Evolutionary conservation across 2,888 invertebrate species (phyloP).

Genomic region (Parnassius smintheus): DNA sequence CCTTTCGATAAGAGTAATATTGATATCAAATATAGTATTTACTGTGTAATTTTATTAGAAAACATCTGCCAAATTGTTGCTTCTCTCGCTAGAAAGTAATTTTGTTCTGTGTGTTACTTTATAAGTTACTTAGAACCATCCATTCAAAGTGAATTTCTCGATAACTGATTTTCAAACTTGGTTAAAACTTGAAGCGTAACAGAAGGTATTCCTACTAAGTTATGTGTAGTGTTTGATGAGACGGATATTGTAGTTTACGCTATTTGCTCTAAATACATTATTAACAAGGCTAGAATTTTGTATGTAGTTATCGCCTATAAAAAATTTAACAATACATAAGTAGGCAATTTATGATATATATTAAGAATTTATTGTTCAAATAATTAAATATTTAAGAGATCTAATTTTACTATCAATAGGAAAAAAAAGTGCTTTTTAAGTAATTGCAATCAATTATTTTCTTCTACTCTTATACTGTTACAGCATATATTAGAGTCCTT

Average conservation of each 20-base stretch:
- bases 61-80: background rate
- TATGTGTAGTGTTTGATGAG: slow-evolving; percentile 12
- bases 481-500: no score
- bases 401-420: no score
- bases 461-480: background rate
- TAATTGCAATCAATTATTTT: no score
- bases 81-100: no score
- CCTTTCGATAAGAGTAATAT: no score
- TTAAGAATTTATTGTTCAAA: no score
- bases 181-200: slow-evolving; percentile 12
- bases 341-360: no score
- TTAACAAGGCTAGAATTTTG: background rate
- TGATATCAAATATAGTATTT: no score
- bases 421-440: no score
- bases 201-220: slow-evolving; percentile 18
- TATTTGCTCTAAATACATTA: background rate
- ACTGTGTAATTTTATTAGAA: background rate
- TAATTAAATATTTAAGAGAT: no score
- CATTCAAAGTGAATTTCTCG: slow-evolving; percentile 24
- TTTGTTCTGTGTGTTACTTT: background rate
- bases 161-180: slow-evolving; percentile 25
- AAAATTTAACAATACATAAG: no score
- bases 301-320: slow-evolving; percentile 30
- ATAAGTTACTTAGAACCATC: slow-evolving; percentile 3
- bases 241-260: slow-evolving; percentile 6